Base-by-base conservation (phyloP, 2,888 invertebrate species). In the Harpalus rufipes region DNA sequence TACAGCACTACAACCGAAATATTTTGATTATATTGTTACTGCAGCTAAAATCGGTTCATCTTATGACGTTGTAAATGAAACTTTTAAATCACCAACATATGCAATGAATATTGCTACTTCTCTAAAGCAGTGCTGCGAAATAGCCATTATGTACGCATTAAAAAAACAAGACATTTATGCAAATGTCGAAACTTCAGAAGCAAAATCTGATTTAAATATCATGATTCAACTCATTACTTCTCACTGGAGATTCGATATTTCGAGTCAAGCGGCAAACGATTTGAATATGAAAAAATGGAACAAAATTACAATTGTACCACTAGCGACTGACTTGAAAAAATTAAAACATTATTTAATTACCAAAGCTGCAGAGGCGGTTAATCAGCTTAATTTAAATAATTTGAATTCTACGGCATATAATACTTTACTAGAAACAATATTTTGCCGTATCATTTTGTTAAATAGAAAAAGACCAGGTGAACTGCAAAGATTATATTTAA, bases 81-180 rank as follows among this genome's bases (percentile, higher is more conserved):
- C 32, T 58, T 88, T 86, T 79, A 44, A 72, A 51, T 82, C 87
- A 12, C 86, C 87, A 7, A 86, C 87, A 25, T 86, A 63, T 81
- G 87, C 87, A 56, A 85, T 87, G 81, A 88, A 88, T 86, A 87
- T 88, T 16, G 86, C 79, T 16, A 88, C 86, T 63, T 41, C 86
- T 32, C 79, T 88, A 32, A 87, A 88, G 85, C 87, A 88, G 44
- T 88, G 88, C 78, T 88, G 87, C 61, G 87, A 88, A 39, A 86
- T 87, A 41, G 88, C 87, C 7, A 8, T 72, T 14, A 16, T 72
- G 72, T 39, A 72, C 2, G 41, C 16, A n/a, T n/a, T 72, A 8
- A 87, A 87, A 85, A 86, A 83, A 86, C 81, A 86, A 80, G 21
- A 74, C 14, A 44, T 86, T 16, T 74, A 44, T 68, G 80, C 21